Percentiles rank a stretch among this genome's conserved stretches.
phyloP scores from a whole-genome alignment of 2,888 invertebrate genomes.

The Asteroscopus sphinx region DNA sequence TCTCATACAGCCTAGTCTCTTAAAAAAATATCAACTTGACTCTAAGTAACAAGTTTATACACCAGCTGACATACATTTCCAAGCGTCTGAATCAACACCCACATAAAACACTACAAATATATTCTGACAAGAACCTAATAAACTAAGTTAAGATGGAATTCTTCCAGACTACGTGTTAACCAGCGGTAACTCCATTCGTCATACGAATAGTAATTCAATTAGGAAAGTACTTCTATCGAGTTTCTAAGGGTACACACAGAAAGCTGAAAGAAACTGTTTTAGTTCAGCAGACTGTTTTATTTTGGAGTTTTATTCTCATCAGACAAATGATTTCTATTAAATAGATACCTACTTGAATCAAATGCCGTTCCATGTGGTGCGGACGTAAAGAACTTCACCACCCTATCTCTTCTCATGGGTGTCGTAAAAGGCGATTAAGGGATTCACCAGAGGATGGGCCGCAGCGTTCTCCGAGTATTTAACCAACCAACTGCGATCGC shows the following conservation, averaged over 20 bases:
- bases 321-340: too few species aligned
- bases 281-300: neutral
- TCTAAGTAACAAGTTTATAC: neutral
- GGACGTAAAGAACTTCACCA: too few species aligned
- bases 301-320: too few species aligned
- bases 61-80: neutral
- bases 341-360: too few species aligned
- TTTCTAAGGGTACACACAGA: conserved; percentile 13
- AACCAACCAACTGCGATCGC: too few species aligned
- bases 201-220: conserved; percentile 49
- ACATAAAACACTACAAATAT: conserved; percentile 5
- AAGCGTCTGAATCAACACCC: neutral
- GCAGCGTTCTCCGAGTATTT: too few species aligned
- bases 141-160: conserved; percentile 39
- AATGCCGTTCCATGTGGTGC: too few species aligned
- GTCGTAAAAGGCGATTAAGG: too few species aligned
- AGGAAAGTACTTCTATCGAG: conserved; percentile 26
- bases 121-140: conserved; percentile 16
- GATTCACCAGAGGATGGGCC: too few species aligned
- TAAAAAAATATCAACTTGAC: neutral
- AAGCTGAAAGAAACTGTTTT: neutral
- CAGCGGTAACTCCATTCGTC: conserved; percentile 25
- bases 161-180: conserved; percentile 30
- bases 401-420: too few species aligned
- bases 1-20: neutral